phyloP scores from a whole-genome alignment of 2,888 invertebrate species.

The Gisinianus flammeolus region DNA sequence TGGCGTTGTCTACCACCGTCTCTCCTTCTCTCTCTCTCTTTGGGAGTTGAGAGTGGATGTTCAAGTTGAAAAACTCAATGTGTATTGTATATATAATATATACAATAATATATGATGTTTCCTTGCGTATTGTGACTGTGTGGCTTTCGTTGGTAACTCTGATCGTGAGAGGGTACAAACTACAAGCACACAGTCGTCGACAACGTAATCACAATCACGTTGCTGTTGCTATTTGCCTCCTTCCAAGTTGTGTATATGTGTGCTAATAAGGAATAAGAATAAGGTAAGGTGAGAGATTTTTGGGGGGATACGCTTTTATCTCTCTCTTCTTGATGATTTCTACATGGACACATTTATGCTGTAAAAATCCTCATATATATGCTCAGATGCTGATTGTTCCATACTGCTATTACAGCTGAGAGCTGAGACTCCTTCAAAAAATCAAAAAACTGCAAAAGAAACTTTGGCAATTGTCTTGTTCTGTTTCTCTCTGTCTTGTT shows the following conservation, averaged over 20 bases:
- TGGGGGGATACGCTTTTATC: background rate
- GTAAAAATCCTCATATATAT: background rate
- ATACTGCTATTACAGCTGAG: too few species aligned
- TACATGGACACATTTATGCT: background rate
- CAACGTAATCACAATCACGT: conserved; percentile 15
- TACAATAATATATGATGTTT: too few species aligned
- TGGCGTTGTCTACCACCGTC: background rate
- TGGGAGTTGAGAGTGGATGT: background rate
- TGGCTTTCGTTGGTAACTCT: conserved; percentile 10
- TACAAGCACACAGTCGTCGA: too few species aligned
- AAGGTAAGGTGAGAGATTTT: background rate
- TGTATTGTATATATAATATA: too few species aligned
- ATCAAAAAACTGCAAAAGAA: too few species aligned
- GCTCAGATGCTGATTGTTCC: too few species aligned
- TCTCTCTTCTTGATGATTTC: background rate
- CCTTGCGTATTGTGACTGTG: background rate
- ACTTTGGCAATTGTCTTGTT: background rate
- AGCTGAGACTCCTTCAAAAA: too few species aligned
- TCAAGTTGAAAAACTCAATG: background rate
- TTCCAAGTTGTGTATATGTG: background rate
- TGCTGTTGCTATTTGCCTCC: background rate
- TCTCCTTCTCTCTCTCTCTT: background rate
- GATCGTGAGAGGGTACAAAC: too few species aligned
- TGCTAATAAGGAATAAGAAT: conserved; percentile 13
- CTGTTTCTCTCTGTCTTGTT: background rate